These are phyloP conservation scores for Heliothis virescens DNA, from an alignment of 1,140 invertebrate species.

Conservation along the genomic window DNA sequence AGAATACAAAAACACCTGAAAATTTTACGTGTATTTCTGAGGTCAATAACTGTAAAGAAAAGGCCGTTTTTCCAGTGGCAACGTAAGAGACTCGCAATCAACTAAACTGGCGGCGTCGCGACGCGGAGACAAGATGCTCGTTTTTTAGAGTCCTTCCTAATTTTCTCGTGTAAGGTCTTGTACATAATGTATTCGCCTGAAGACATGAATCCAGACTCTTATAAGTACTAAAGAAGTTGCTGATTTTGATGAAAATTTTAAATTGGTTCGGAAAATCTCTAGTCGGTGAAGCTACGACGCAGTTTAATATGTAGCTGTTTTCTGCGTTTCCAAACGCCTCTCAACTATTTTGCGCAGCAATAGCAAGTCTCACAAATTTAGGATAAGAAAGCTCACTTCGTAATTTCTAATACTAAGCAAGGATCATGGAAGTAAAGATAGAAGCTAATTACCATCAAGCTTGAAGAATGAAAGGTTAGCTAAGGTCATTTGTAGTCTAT, in stretches of 20 bases:
- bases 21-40: no score
- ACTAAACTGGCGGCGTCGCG: neutral
- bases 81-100: neutral
- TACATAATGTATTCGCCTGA: neutral
- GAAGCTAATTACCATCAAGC: neutral
- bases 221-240: no score
- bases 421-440: neutral
- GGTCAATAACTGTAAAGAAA: neutral
- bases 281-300: no score
- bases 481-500: slow-evolving; percentile 34
- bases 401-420: neutral
- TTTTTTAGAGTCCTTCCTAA: slow-evolving; percentile 10
- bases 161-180: slow-evolving; percentile 1
- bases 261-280: no score
- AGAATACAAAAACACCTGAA: no score
- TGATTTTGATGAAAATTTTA: no score
- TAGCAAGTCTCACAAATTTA: no score
- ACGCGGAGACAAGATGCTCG: neutral
- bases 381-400: no score
- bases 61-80: neutral
- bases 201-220: neutral
- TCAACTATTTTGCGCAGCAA: no score
- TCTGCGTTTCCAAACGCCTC: no score
- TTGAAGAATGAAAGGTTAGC: slow-evolving; percentile 16
- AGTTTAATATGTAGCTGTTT: no score